Percentiles rank a stretch among this genome's conserved stretches.
Evolutionary conservation across 2,113 vertebrate genomes (phyloP).

Genomic region (Crotalus helleri): DNA sequence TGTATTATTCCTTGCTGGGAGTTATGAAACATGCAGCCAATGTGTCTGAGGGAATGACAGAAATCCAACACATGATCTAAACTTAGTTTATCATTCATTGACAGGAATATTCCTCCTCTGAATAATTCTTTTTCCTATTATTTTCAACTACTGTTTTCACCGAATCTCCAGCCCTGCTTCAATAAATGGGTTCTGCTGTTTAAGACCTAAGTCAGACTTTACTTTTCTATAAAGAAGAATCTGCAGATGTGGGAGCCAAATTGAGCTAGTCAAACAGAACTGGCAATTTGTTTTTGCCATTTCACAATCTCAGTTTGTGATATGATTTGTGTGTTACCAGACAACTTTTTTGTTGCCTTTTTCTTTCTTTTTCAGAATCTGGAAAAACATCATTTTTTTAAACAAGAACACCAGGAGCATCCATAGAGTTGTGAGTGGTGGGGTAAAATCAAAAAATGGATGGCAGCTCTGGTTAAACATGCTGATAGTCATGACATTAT

Average conservation of each 20-base stretch:
- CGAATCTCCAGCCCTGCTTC: not conserved
- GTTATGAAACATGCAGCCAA: not conserved
- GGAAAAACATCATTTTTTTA: not conserved
- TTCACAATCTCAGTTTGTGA: conserved; percentile 32
- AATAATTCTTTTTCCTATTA: not conserved
- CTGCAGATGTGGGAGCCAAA: conserved; percentile 13
- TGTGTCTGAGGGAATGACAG: not conserved
- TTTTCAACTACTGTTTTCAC: not conserved
- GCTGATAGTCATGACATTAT: too few species aligned
- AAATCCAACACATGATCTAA: not conserved
- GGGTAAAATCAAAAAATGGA: not conserved
- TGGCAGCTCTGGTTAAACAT: not conserved
- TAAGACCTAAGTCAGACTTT: conserved; percentile 1
- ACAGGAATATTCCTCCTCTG: not conserved
- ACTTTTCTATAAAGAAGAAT: rapidly evolving
- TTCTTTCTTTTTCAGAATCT: too few species aligned
- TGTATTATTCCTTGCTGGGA: not conserved
- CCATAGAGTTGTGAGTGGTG: not conserved
- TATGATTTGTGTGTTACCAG: conserved; percentile 29
- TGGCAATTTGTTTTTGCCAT: conserved; percentile 20
- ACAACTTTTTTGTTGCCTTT: conserved; percentile 32
- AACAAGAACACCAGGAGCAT: not conserved
- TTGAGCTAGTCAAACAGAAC: not conserved
- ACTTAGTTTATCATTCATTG: not conserved
- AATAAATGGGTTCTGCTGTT: not conserved